Evolutionary conservation across 2,113 vertebrate genomes (phyloP).

Genomic region (Hippoglossus stenolepis): DNA sequence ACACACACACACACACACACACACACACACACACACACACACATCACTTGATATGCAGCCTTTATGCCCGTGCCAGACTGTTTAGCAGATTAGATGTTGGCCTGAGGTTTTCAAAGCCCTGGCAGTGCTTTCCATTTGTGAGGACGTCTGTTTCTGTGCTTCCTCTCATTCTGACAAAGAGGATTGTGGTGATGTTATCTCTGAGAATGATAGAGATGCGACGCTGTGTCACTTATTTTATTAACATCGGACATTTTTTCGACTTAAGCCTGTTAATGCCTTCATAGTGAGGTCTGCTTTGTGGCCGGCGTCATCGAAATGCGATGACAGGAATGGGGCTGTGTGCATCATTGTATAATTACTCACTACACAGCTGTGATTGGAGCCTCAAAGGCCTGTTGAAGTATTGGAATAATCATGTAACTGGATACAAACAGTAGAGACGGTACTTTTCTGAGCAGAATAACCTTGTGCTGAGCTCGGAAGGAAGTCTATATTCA

Average conservation of each 20-base stretch:
- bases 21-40: too few relatives aligned
- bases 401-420: constrained; percentile 22
- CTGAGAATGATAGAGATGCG: not conserved
- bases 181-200: constrained; percentile 7
- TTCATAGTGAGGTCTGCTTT: not conserved
- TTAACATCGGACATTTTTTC: not conserved
- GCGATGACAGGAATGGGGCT: not conserved
- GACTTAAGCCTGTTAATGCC: not conserved
- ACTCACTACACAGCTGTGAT: constrained; percentile 14
- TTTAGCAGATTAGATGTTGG: constrained; percentile 42
- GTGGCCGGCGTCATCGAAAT: not conserved
- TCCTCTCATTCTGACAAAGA: constrained; percentile 15
- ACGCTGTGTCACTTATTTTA: not conserved
- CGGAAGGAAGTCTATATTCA: constrained; percentile 15
- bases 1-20: not conserved
- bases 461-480: constrained; percentile 24
- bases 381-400: constrained; percentile 14
- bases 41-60: constrained; percentile 23
- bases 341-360: constrained; percentile 11
- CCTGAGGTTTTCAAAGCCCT: constrained; percentile 28
- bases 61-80: constrained; percentile 39
- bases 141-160: constrained; percentile 3
- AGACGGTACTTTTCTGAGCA: not conserved
- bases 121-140: constrained; percentile 25
- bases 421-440: constrained; percentile 17